These are phyloP conservation scores for Gastrophryne carolinensis DNA, from an alignment of 2,797 vertebrate genomes.

Conservation along the genomic window DNA sequence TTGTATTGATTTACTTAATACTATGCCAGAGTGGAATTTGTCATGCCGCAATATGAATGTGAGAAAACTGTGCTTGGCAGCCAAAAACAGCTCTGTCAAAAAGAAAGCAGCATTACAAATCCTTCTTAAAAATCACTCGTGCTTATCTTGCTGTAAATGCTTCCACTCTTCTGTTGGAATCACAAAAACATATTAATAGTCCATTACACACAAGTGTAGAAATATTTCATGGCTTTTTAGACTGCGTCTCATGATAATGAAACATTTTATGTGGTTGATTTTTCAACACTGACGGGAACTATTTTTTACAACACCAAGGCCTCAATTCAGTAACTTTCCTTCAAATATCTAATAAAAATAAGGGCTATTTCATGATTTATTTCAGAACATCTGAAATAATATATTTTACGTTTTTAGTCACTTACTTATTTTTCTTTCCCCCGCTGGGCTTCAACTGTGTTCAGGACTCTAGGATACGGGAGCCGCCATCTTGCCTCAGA, in stretches of 20 bases:
- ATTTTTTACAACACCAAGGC: too few species aligned
- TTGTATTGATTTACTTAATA: slow-evolving; percentile 51
- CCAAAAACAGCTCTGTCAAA: slow-evolving; percentile 45
- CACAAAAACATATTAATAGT: slow-evolving; percentile 8
- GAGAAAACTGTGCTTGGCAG: slow-evolving; percentile 32
- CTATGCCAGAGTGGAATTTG: slow-evolving; percentile 41
- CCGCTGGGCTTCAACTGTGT: too few species aligned
- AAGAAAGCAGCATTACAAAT: slow-evolving; percentile 33
- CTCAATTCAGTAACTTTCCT: too few species aligned
- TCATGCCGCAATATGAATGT: slow-evolving; percentile 46
- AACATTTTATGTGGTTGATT: too few species aligned
- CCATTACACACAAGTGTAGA: slow-evolving; percentile 12
- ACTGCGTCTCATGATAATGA: background rate
- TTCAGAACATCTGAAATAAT: too few species aligned
- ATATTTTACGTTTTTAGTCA: too few species aligned
- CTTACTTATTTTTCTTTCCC: too few species aligned
- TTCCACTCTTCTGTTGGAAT: slow-evolving; percentile 9
- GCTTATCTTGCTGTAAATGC: slow-evolving; percentile 21
- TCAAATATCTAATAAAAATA: too few species aligned
- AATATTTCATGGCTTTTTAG: background rate
- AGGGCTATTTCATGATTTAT: too few species aligned
- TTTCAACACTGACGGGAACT: too few species aligned
- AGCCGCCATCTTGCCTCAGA: too few species aligned
- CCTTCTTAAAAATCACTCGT: slow-evolving; percentile 34
- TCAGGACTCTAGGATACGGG: too few species aligned